Conservation (phyloP, 2,888 invertebrate genomes). For the Salpingus planirostris region DNA sequence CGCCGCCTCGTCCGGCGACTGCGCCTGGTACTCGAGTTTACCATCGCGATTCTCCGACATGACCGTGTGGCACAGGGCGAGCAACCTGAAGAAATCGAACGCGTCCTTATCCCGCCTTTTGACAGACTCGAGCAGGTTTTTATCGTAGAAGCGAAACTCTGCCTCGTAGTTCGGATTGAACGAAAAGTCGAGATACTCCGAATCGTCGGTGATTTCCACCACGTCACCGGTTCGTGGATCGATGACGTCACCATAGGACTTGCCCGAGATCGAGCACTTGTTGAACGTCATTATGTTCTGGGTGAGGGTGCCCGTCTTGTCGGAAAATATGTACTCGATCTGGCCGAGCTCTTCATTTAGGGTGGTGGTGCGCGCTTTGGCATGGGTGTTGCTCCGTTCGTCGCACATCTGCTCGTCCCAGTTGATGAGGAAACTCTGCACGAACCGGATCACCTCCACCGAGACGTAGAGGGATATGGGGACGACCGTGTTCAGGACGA, state of each 20-base stretch:
- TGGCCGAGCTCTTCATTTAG: slow-evolving; percentile 96
- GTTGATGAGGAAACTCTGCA: slow-evolving; percentile 97
- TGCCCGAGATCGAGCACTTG: slow-evolving; percentile 92
- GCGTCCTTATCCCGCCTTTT: slow-evolving; percentile 63
- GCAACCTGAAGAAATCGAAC: slow-evolving; percentile 75
- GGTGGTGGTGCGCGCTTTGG: slow-evolving; percentile 94
- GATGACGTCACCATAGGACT: slow-evolving; percentile 84
- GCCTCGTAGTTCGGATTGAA: slow-evolving; percentile 86
- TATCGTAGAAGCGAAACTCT: slow-evolving; percentile 91
- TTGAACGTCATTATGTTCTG: slow-evolving; percentile 99
- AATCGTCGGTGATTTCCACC: slow-evolving; percentile 73
- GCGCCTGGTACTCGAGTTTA: slow-evolving; percentile 81
- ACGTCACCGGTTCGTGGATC: slow-evolving; percentile 82
- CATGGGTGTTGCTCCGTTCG: slow-evolving; percentile 79
- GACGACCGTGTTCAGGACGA: slow-evolving; percentile 98
- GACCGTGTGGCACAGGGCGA: slow-evolving; percentile 97
- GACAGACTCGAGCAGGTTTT: slow-evolving; percentile 74
- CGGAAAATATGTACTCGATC: slow-evolving; percentile 98
- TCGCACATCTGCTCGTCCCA: slow-evolving; percentile 99
- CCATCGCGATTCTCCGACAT: slow-evolving; percentile 92
- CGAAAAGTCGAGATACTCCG: slow-evolving; percentile 85
- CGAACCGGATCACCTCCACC: slow-evolving; percentile 94
- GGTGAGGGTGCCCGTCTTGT: slow-evolving; percentile 98
- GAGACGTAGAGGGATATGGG: slow-evolving; percentile 98
- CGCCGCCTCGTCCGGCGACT: slow-evolving; percentile 97